phyloP scores from a whole-genome alignment of 1,140 invertebrate genomes.

The Brachionus rubens region DNA sequence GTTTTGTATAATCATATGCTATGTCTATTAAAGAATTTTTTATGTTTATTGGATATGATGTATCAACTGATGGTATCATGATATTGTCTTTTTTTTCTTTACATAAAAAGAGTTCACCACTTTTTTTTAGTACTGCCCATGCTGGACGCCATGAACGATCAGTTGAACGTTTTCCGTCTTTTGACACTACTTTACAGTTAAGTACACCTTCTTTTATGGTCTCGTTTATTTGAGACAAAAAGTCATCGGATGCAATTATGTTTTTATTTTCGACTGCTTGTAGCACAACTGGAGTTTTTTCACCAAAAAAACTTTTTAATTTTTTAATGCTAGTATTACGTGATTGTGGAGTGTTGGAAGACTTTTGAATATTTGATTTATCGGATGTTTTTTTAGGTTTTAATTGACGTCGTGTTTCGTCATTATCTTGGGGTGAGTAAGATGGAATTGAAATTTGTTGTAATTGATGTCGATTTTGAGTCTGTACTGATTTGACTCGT shows the following conservation, averaged over 20 bases:
- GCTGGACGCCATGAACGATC: constrained; percentile 45
- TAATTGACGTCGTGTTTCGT: background rate
- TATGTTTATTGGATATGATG: constrained; percentile 36
- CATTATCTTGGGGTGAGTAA: background rate
- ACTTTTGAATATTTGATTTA: too few relatives aligned
- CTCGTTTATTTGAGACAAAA: background rate
- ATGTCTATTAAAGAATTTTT: constrained; percentile 15
- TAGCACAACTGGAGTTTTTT: background rate
- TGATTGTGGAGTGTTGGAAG: background rate
- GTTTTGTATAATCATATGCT: constrained; percentile 42
- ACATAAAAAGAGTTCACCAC: constrained; percentile 35
- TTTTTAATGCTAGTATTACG: constrained; percentile 36
- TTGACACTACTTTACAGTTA: constrained; percentile 33
- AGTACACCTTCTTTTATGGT: constrained; percentile 38
- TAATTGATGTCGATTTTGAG: background rate
- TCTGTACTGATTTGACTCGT: constrained; percentile 8
- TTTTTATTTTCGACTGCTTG: constrained; percentile 26
- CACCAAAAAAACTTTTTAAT: constrained; percentile 32
- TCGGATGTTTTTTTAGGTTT: background rate
- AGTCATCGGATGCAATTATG: constrained; percentile 25
- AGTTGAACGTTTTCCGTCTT: background rate
- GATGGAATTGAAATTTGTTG: background rate
- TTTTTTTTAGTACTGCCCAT: constrained; percentile 35
- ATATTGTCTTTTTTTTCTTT: constrained; percentile 46
- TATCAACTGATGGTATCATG: constrained; percentile 14